Base-by-base conservation (phyloP, 2,113 vertebrate genomes). In the Grallaria varia region DNA sequence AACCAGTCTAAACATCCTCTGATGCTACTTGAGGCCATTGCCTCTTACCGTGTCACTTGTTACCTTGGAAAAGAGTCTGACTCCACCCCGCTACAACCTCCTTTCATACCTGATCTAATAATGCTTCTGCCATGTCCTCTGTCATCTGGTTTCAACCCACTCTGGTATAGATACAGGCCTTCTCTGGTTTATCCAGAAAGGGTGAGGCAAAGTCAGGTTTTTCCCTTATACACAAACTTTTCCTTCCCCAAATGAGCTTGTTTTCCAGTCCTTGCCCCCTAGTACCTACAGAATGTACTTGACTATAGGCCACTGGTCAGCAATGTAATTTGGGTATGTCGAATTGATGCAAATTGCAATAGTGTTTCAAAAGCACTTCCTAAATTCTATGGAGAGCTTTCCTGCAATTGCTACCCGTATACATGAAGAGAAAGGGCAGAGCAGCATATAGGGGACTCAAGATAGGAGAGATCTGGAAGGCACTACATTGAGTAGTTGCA, bases 371-470 rank as follows among this genome's bases (percentile, higher is more conserved):
- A 93, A 90, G 22, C 15, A 37, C 14, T 73, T 83, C 4, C 12
- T 14, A 47, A 4, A 25, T 76, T 76, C 25, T 45, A 0, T 6
- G 14, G 27, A 4, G 10, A 50, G 21, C 22, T 58, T 88, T 60
- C 4, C 5, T 66, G 31, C 8, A n/a, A 31, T 13, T 49, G 12
- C 50, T 58, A 0, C 18, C 3, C 5, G 10, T 52, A 5, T 12
- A 39, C 8, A 1, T 60, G 27, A 63, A 35, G 42, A 75, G 27
- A 33, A 63, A 37, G 35, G 56, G 15, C 12, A 59, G 47, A 72
- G 18, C 42, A 73, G 20, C 15, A 2, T 4, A 3, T 20, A n/a
- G n/a, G 17, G 53, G 28, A 16, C 3, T 68, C 27, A 25, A 55
- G 33, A 39, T 4, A 16, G 24, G n/a, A 27, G 45, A 56, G 20